Percentiles rank a stretch among this genome's conserved stretches.
phyloP scores from a whole-genome alignment of 2,797 vertebrate genomes.

The Staurois parvus region DNA sequence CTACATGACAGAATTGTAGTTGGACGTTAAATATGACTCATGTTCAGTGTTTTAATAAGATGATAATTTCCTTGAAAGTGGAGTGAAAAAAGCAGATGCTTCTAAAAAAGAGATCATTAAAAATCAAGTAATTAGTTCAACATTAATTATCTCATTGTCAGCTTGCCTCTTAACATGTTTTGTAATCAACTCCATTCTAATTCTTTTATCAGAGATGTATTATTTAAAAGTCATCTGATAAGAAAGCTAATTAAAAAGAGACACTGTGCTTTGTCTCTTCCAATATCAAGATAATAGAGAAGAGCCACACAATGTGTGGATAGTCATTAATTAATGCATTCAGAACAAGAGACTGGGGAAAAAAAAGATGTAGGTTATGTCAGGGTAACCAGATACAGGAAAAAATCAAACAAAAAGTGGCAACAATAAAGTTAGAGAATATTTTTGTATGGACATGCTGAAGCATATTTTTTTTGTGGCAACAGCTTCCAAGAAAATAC shows the following conservation, averaged over 20 bases:
- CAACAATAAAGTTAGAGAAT: no score
- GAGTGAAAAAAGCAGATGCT: not conserved
- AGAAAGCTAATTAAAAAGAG: constrained; percentile 24
- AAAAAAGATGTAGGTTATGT: not conserved
- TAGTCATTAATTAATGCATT: constrained; percentile 13
- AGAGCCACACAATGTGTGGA: not conserved
- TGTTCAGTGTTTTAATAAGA: not conserved
- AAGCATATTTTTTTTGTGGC: no score
- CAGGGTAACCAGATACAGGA: not conserved
- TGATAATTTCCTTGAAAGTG: not conserved
- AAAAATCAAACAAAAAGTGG: not conserved
- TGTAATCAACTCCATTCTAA: constrained; percentile 35
- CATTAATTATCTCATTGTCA: constrained; percentile 29
- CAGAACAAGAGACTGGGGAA: not conserved
- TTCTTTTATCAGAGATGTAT: constrained; percentile 23
- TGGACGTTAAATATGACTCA: not conserved
- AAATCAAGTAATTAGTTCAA: not conserved
- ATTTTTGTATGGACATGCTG: no score
- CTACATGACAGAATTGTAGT: not conserved
- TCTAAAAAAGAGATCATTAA: not conserved
- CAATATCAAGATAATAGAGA: not conserved
- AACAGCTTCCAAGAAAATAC: no score
- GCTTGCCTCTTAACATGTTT: constrained; percentile 23
- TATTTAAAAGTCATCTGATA: constrained; percentile 30
- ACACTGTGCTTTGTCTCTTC: not conserved